These are phyloP conservation scores for Phyllopteryx taeniolatus DNA, from an alignment of 2,113 vertebrate genomes.

Conservation along the genomic window DNA sequence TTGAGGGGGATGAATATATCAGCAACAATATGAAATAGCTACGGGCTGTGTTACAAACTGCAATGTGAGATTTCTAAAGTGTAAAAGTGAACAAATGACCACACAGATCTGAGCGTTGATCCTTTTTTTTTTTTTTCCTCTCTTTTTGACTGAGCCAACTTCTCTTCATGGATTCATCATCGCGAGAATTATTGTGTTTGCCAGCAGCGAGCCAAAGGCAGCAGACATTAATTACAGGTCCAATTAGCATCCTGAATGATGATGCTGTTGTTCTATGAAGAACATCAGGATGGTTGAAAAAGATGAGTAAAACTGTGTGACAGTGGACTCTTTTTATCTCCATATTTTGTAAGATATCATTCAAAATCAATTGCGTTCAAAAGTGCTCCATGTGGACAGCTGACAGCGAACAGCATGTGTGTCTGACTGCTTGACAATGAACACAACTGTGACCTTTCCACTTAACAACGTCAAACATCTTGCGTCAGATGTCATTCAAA, in stretches of 20 bases:
- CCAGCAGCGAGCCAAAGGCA: constrained; percentile 12
- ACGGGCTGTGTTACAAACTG: constrained; percentile 40
- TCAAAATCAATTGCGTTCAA: neutral
- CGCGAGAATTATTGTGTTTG: constrained; percentile 11
- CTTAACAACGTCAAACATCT: neutral
- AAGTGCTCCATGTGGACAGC: neutral
- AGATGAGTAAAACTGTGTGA: neutral
- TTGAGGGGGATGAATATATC: constrained; percentile 49
- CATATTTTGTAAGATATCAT: neutral
- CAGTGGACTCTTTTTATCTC: neutral
- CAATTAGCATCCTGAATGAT: constrained; percentile 11
- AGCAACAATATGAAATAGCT: constrained; percentile 48
- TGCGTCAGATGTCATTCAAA: too few relatives aligned
- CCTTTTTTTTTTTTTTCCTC: neutral
- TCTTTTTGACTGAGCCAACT: constrained; percentile 11
- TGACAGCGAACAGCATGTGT: too few relatives aligned
- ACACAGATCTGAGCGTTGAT: neutral
- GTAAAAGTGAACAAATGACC: constrained; percentile 30
- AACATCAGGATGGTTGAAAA: neutral
- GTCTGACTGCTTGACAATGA: too few relatives aligned
- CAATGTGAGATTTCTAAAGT: constrained; percentile 30
- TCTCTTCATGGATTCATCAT: constrained; percentile 20
- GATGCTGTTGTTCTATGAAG: neutral
- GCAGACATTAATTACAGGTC: constrained; percentile 14
- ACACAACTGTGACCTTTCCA: neutral